phyloP scores from a whole-genome alignment of 2,113 vertebrate species.

The Nothoprocta pentlandii region DNA sequence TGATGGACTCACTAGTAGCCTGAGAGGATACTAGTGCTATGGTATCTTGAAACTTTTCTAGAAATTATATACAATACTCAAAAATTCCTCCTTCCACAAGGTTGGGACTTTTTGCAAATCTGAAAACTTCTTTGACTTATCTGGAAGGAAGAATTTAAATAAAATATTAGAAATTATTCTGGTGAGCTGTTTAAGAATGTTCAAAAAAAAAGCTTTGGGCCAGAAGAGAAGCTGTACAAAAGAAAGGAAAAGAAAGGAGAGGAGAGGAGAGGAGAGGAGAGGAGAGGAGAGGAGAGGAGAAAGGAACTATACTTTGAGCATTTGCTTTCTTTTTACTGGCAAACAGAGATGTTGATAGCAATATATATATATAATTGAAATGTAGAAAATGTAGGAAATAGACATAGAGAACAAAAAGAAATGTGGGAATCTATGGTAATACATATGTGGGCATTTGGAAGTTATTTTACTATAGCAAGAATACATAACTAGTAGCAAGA shows the following conservation, averaged over 20 bases:
- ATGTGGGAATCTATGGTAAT: not conserved
- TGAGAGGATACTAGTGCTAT: not conserved
- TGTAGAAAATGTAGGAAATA: not conserved
- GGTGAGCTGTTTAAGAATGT: not conserved
- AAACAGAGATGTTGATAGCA: not conserved
- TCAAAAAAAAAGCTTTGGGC: not conserved
- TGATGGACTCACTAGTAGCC: too few species aligned
- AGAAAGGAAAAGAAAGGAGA: too few species aligned
- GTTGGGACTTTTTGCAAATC: not conserved
- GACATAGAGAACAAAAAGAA: not conserved
- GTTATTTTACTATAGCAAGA: not conserved
- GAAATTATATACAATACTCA: not conserved
- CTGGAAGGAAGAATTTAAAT: not conserved
- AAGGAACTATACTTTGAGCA: not conserved
- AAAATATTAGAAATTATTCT: not conserved
- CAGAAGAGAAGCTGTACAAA: not conserved
- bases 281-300: too few species aligned
- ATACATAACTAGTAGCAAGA: not conserved
- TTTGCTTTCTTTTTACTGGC: not conserved
- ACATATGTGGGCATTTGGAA: not conserved
- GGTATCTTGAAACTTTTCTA: not conserved
- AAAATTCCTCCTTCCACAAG: not conserved
- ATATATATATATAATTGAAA: not conserved
- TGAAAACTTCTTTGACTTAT: not conserved
- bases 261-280: too few species aligned